Evolutionary conservation across 2,888 invertebrate genomes (phyloP), one percentile per base, ranked within the genome.

Genomic region (Neoscelio sp.): DNA sequence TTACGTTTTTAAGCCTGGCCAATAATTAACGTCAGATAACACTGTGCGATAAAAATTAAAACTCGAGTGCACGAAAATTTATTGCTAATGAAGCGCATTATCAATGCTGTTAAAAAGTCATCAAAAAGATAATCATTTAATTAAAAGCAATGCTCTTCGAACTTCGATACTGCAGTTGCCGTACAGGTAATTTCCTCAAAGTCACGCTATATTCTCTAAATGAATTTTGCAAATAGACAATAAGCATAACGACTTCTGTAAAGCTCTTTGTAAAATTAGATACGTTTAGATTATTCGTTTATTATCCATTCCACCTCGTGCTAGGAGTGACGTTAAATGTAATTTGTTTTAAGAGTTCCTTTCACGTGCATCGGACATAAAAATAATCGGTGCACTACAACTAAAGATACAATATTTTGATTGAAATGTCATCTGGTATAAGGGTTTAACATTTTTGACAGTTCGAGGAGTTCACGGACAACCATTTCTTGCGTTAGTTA

Each of bases 91-190:
- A 62, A 54, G 28, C 30, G 18, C 26, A 70, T 52, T 68, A 70
- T 48, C 54, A 42, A 12, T 30, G 58, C 40, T 52, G 58, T 67
- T 78, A 56, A 73, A 73, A 73, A 78, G 78, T 73, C 65, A 78
- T 78, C 68, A 68, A 68, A 78, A 42, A 67, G 65, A 73, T 68
- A 78, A 78, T 73, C 78, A 60, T 62, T 73, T 68, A 68, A 68
- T 67, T 73, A 73, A 78, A 73, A 62, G 73, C 26, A 67, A 28
- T 17, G 20, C 44, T 23, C 60, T 38, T 60, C 35, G 26, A 78
- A 71, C 78, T 60, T 60, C 58, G 33, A 40, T 68, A 58, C 18
- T 71, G 64, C 70, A 64, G 48, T 71, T 54, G 48, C 42, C 38
- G 28, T 70, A 40, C 38, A 50, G 42, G 50, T 38, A 64, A 65